phyloP scores from a whole-genome alignment of 2,113 vertebrate species.

The Antigone vipio region DNA sequence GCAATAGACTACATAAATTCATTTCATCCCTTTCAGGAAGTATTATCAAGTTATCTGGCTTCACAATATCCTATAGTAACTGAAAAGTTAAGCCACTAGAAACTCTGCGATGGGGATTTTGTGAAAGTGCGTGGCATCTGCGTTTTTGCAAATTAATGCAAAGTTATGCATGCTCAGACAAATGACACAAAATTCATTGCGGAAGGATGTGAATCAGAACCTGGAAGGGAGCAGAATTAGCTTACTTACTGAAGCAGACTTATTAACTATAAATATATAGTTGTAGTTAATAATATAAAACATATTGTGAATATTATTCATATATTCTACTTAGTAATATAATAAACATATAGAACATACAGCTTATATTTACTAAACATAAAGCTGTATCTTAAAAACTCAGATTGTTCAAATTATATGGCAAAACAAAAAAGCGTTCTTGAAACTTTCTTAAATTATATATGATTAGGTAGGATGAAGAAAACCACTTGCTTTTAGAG shows the following conservation, averaged over 20 bases:
- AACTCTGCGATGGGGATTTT: neutral
- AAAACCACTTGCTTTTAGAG: neutral
- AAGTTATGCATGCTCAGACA: neutral
- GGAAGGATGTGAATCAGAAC: neutral
- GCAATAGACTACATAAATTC: neutral
- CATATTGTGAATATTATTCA: neutral
- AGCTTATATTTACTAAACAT: neutral
- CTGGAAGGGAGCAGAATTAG: neutral
- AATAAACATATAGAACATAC: neutral
- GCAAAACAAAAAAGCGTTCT: neutral
- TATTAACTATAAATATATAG: neutral
- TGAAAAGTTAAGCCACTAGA: neutral
- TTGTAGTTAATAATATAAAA: neutral
- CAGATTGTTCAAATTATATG: neutral
- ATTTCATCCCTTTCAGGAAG: neutral
- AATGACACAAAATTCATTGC: neutral
- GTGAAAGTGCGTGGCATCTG: neutral
- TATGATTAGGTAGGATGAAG: neutral
- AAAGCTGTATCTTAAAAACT: neutral
- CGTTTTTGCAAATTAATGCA: neutral
- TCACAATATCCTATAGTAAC: neutral
- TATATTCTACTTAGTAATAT: neutral
- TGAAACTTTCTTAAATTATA: neutral
- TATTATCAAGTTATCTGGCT: neutral
- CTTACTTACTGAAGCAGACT: neutral